phyloP scores from a whole-genome alignment of 1,140 invertebrate genomes.

The Heliconius nattereri region DNA sequence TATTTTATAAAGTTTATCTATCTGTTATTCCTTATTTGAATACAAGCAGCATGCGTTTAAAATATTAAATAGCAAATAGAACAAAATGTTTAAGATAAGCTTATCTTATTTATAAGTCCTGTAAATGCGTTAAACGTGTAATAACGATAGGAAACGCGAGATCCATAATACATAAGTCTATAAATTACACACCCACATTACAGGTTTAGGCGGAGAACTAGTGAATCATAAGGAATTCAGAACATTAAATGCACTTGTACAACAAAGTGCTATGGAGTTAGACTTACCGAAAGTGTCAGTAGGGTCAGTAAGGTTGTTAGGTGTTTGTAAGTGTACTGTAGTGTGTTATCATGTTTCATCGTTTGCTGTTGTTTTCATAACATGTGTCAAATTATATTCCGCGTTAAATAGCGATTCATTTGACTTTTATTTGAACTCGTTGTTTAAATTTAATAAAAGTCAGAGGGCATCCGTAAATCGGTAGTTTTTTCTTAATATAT shows the following conservation, averaged over 20 bases:
- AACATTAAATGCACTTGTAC: slow-evolving; percentile 61
- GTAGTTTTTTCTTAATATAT: no score
- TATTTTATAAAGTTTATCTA: background rate
- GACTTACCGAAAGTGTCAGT: slow-evolving; percentile 35
- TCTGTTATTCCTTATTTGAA: background rate
- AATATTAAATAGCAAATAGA: slow-evolving; percentile 15
- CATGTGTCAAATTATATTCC: background rate
- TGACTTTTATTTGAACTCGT: background rate
- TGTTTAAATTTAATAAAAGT: background rate
- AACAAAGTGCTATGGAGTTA: slow-evolving; percentile 32
- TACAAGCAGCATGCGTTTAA: slow-evolving; percentile 2
- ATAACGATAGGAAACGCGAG: slow-evolving; percentile 29
- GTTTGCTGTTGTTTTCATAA: background rate
- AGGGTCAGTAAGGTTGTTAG: background rate
- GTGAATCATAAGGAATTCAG: slow-evolving; percentile 53
- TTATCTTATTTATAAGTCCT: slow-evolving; percentile 12
- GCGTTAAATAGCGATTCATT: background rate
- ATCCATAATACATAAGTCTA: slow-evolving; percentile 21
- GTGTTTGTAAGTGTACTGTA: background rate
- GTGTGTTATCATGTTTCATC: background rate
- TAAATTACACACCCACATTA: slow-evolving; percentile 34
- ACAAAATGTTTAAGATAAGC: slow-evolving; percentile 16
- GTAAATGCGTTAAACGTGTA: slow-evolving; percentile 34
- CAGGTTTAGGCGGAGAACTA: slow-evolving; percentile 34
- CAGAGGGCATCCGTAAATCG: no score